Conservation (phyloP, 2,797 vertebrate genomes). For the Lophotriccus pileatus region DNA sequence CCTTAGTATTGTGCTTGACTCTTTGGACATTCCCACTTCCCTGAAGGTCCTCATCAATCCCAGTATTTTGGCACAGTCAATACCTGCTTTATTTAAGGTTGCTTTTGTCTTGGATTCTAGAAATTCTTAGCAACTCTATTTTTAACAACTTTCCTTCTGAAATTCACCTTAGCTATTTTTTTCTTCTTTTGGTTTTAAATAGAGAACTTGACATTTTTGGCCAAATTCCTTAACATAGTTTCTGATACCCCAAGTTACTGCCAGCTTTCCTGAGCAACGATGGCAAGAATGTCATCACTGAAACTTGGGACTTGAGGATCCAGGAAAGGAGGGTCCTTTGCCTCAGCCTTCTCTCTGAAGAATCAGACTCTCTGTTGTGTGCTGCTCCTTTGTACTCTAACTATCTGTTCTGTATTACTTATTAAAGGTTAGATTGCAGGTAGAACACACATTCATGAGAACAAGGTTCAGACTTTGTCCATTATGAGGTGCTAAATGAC, state of each 20-base stretch:
- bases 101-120: background rate
- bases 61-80: background rate
- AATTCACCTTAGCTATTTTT: background rate
- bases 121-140: background rate
- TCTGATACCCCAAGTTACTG: background rate
- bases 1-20: background rate
- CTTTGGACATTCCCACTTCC: background rate
- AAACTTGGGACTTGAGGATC: background rate
- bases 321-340: rapidly evolving
- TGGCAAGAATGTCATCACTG: background rate
- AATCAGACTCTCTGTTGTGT: background rate
- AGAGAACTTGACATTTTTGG: background rate
- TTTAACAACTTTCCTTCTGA: background rate
- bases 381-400: background rate
- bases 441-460: background rate
- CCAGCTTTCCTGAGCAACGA: background rate
- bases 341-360: background rate
- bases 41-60: background rate
- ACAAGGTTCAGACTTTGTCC: background rate
- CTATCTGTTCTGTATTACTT: background rate
- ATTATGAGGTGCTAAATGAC: background rate
- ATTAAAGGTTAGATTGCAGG: background rate
- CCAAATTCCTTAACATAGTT: background rate
- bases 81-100: background rate
- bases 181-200: rapidly evolving